Base-by-base conservation (phyloP, 2,113 vertebrate species). In the Pomatostomus ruficeps region DNA sequence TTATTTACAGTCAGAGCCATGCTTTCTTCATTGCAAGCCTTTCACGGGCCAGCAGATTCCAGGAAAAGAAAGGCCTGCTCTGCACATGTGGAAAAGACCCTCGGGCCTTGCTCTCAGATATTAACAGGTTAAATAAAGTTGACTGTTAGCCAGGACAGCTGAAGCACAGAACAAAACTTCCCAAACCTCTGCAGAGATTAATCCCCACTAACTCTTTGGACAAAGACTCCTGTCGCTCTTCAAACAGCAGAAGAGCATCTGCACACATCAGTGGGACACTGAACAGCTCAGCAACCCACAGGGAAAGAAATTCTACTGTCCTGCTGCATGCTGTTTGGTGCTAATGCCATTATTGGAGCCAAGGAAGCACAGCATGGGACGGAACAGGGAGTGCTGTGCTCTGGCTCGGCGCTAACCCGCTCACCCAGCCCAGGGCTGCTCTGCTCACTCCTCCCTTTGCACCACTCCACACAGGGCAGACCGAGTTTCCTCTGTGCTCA, bases 1-100 rank as follows among this genome's bases (percentile, higher is more conserved):
- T 78, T 73, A 91, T 75, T 91, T 77, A 74, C 92, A 87, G 88
- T 77, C 52, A 59, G 94, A 91, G 88, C 83, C 63, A n/a, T 3
- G 51, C 82, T 73, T 89, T 40, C 93, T 77, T 83, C 85, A 21
- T 4, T 23, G 63, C 59, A 49, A 90, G 59, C 88, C 63, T 93
- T 80, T 22, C 67, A 22, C 0, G 2, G 85, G 10, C 49, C 49
- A 48, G 62, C 57, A 24, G 75, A 73, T 33, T 73, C 59, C 88
- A 77, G 78, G 29, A 40, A 59, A 51, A 65, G 31, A 33, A 77
- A 93, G 66, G 68, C 59, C 78, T 59, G 88, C 88, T 89, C 89
- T 74, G 78, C 84, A 70, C 54, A 12, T 5, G 36, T 57, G 67
- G 54, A 70, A 59, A 73, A 61, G 59, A 76, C 43, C 9, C 59